phyloP scores from a whole-genome alignment of 2,113 vertebrate genomes.

The Saccopteryx bilineata region DNA sequence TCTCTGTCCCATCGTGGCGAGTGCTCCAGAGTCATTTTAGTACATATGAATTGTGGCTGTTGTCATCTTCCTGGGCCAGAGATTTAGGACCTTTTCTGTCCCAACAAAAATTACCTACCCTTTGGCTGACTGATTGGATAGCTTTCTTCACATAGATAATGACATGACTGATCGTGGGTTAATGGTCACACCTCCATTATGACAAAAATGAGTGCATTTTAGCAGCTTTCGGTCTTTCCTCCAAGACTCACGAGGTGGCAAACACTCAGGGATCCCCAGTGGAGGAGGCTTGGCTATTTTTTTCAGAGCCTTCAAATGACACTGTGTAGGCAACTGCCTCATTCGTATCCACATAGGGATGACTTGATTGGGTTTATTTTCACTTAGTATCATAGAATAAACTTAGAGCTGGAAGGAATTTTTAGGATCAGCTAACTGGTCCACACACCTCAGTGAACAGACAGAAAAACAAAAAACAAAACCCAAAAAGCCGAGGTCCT shows the following conservation, averaged over 20 bases:
- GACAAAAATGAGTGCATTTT: background rate
- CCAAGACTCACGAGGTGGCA: conserved; percentile 17
- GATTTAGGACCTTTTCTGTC: background rate
- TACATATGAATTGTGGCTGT: background rate
- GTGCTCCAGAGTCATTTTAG: background rate
- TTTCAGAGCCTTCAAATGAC: background rate
- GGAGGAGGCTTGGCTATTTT: background rate
- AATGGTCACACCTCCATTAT: background rate
- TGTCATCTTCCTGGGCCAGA: background rate
- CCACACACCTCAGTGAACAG: background rate
- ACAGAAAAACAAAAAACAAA: background rate
- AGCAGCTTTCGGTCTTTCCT: background rate
- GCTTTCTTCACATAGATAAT: background rate
- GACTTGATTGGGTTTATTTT: background rate
- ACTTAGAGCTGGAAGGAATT: background rate
- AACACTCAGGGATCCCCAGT: background rate
- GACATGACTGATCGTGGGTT: background rate
- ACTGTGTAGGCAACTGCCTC: background rate
- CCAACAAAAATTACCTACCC: background rate
- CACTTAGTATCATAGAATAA: background rate
- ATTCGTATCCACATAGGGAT: background rate
- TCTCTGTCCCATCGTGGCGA: background rate
- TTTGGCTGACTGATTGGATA: conserved; percentile 12
- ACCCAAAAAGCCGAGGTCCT: background rate
- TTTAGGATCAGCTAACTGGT: background rate